Evolutionary conservation across 1,140 invertebrate genomes (phyloP), one percentile per base, ranked within the genome.

Genomic region (Phenacoccus solenopsis): DNA sequence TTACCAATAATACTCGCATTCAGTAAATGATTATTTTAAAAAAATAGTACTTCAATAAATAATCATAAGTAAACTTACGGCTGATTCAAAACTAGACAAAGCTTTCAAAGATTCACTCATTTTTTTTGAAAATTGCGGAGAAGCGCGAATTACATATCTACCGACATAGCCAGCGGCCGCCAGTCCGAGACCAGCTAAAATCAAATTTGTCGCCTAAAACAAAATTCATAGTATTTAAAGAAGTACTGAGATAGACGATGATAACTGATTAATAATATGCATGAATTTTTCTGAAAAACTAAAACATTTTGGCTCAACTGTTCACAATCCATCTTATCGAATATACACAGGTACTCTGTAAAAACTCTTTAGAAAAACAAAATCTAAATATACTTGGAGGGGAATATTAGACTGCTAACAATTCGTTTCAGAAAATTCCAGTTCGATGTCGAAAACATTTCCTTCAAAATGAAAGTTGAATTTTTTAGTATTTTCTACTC

Each of bases 141-240:
- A 83, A 77, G 84, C 85, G 76, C 85, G 82, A 4, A 93, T 49
- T 7, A 90, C 74, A 77, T 91, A 92, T 73, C 91, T 84, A 16
- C 93, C 94, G 71, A 85, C 85, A 81, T 90, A 94, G 24, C 93
- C 93, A 10, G 93, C 81, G 10, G 86, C 90, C 20, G 93, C 93
- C 75, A 96, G 79, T 3, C 91, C 91, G 67, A 96, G 76, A 24
- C 93, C 93, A 69, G 89, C 88, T 70, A 90, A 76, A 71, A 96
- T 87, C 67, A 90, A 78, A 28, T 86, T 83, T 76, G 83, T 84
- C 67, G 87, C 82, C 90, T 91, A 72, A 72, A 10, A 16, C 38
- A 16, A 49, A 49, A 49, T 49, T 49, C 20, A 2, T 49, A 4
- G 38, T 49, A 16, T 49, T n/a, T 2, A 49, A 49, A 9, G 20